Base-by-base conservation (phyloP, 2,888 invertebrate genomes). In the Conchocele bisecta region DNA sequence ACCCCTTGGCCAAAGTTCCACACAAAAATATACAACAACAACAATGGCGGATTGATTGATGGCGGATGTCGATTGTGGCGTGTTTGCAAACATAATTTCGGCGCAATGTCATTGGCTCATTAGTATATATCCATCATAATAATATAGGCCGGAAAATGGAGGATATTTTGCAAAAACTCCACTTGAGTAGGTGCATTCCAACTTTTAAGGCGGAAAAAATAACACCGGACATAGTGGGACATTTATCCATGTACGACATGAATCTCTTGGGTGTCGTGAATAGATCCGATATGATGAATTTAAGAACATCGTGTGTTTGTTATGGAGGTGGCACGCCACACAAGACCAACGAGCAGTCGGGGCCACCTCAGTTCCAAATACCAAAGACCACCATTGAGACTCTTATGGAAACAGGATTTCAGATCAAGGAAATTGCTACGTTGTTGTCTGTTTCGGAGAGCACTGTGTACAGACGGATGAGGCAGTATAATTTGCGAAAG, bases 401-500 rank as follows among this genome's bases (percentile, higher is more conserved):
- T 5, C 24, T 64, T 4, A 41, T 64, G 9, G 54, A 54, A n/a
- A 22, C 41, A 7, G 64, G 44, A 33, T 64, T 64, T 46, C 39
- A 39, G 26, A 24, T 64, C 20, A 26, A 6, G 11, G 64, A 56
- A 37, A 56, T 53, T 22, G 15, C 53, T 13, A 64, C 31, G 20
- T 5, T 56, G 31, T 48, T 64, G n/a, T 26, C 39, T 26, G 33
- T 53, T 7, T 64, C 64, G 11, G 46, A 64, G 24, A 54, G 64
- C 11, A 64, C 64, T 35, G 37, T 64, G 20, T 64, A 46, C 28
- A 51, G 64, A 31, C 13, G 46, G 15, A 64, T 54, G 54, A 41
- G 33, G 13, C 37, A 9, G 53, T 63, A 41, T 31, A 22, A 46
- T 22, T 29, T 63, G 11, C 22, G 39, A 28, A 37, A 39, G 35